Percentiles rank a stretch among this genome's conserved stretches.
These are phyloP conservation scores for Hyles euphorbiae DNA, from an alignment of 1,140 invertebrate species.

Conservation along the genomic window DNA sequence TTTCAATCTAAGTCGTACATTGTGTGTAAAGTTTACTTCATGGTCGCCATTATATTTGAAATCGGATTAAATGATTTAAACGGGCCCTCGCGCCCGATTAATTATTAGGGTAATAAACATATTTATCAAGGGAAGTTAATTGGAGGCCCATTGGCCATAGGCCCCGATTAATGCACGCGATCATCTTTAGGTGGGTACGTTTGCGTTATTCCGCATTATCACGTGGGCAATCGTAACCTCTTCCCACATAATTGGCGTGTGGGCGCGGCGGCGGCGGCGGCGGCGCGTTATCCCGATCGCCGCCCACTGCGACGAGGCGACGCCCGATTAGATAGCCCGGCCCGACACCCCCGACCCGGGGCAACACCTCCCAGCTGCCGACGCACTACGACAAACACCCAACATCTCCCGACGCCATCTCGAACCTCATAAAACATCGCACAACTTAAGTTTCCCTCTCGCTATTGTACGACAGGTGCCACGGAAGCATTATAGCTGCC, in stretches of 20 bases:
- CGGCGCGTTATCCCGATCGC: constrained; percentile 59
- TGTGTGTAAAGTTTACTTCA: background rate
- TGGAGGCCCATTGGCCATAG: constrained; percentile 50
- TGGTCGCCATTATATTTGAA: background rate
- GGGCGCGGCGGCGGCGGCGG: constrained; percentile 60
- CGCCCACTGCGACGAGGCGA: constrained; percentile 61
- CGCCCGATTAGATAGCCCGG: constrained; percentile 63
- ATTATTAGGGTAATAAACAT: constrained; percentile 17
- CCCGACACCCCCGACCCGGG: constrained; percentile 41
- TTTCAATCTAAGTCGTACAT: too few relatives aligned
- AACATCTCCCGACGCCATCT: constrained; percentile 24
- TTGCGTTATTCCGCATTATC: constrained; percentile 55
- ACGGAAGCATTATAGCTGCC: too few relatives aligned
- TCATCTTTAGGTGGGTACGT: constrained; percentile 46
- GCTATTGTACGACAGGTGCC: too few relatives aligned
- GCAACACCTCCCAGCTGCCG: constrained; percentile 33
- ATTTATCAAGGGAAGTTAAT: constrained; percentile 40
- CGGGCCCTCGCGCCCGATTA: background rate
- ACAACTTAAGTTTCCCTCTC: too few relatives aligned
- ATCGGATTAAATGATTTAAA: background rate
- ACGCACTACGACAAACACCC: constrained; percentile 5
- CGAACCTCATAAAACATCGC: constrained; percentile 16
- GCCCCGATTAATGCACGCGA: constrained; percentile 50
- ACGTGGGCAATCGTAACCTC: constrained; percentile 60
- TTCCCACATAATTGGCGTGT: constrained; percentile 72